Percentiles rank a stretch among this genome's conserved stretches.
phyloP scores from a whole-genome alignment of 2,797 vertebrate genomes.

The Harpagifer antarcticus region DNA sequence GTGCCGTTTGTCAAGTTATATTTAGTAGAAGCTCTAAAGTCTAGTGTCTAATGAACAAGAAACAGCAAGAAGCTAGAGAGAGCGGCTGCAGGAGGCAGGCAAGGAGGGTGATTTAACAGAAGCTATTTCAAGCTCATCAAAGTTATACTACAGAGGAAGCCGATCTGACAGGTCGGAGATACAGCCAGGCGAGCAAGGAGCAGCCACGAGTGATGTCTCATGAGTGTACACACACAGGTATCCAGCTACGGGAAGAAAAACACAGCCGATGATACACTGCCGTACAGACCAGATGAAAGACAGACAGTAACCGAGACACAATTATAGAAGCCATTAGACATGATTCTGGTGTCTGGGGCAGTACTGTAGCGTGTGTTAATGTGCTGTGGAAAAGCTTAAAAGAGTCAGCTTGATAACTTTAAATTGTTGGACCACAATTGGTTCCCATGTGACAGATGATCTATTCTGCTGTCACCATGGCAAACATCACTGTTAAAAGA shows the following conservation, averaged over 20 bases:
- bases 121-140: conserved; percentile 74
- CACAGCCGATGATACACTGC: conserved; percentile 23
- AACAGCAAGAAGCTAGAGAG: conserved; percentile 12
- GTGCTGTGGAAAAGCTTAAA: conserved; percentile 37
- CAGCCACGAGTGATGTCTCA: conserved; percentile 50
- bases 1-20: conserved; percentile 28
- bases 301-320: conserved; percentile 34
- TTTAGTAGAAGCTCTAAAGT: conserved; percentile 39
- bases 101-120: conserved; percentile 49
- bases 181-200: conserved; percentile 28
- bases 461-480: conserved; percentile 28
- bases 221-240: conserved; percentile 44
- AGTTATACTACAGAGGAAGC: conserved; percentile 58
- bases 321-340: conserved; percentile 53
- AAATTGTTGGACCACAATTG: conserved; percentile 45
- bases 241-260: conserved; percentile 49
- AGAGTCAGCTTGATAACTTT: conserved; percentile 46
- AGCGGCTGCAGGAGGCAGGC: conserved; percentile 42
- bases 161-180: conserved; percentile 62
- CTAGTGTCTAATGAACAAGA: conserved; percentile 52
- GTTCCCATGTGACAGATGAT: conserved; percentile 42
- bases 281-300: conserved; percentile 26
- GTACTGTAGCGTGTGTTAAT: conserved; percentile 33
- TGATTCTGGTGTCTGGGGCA: conserved; percentile 36
- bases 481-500: conserved; percentile 34